Evolutionary conservation across 2,113 vertebrate genomes (phyloP), one percentile per base, ranked within the genome.

Genomic region (Crypturellus undulatus): DNA sequence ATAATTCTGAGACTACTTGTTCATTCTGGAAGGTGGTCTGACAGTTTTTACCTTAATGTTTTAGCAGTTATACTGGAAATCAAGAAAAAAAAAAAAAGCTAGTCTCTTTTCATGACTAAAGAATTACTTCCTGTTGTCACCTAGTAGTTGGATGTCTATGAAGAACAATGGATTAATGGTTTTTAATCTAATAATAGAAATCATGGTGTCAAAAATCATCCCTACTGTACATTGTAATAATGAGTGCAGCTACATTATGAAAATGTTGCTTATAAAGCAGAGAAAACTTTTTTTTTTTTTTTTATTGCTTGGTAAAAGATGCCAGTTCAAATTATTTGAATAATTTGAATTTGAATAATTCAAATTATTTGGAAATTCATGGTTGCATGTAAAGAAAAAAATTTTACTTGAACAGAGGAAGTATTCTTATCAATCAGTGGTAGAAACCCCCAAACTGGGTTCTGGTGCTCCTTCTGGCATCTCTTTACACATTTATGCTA

Each of bases 391-490:
- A 81, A 92, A 90, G 65, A 78, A 59, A 81, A 76, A 7, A 86
- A 93, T 94, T 96, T 95, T 96, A 97, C 93, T 94, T 93, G 62
- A 95, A 93, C 85, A 94, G 84, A 77, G 77, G 77, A 97, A 96
- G 88, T 90, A 88, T 96, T 96, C 94, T 92, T 96, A 94, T 40
- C 32, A 83, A 81, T 94, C 94, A 95, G 87, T 32, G 38, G 91
- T 93, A 95, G 95, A 90, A 95, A 88, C 43, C 65, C 87, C 87
- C 94, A 94, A 86, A 67, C 32, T 84, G 51, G 28, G 62, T 82
- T 95, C 92, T 95, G 92, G 92, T 89, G 51, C 86, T 93, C 95
- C 95, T 92, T 80, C 89, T 96, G 91, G 91, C 36, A 40, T 87
- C 78, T 96, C 96, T 95, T 96, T 96, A 96, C 87, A 73, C 56